Conservation (phyloP, 2,888 invertebrate genomes). For the Epirrhoe tristata region DNA sequence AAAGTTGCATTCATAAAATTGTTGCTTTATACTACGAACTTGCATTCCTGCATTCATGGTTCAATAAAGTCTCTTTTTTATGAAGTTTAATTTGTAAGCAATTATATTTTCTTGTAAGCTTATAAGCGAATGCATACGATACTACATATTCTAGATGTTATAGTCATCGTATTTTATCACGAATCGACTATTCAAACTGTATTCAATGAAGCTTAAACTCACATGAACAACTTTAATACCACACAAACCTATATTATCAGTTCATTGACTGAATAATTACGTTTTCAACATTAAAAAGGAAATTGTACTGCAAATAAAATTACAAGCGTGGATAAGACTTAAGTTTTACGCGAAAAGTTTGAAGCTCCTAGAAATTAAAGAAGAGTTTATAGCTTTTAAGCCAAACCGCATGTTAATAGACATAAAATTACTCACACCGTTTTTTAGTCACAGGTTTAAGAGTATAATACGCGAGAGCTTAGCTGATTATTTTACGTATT, state of each 20-base stretch:
- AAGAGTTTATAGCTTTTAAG: too few relatives aligned
- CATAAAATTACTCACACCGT: too few relatives aligned
- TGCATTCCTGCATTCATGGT: not conserved
- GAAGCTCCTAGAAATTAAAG: too few relatives aligned
- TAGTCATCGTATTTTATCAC: not conserved
- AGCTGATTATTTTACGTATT: too few relatives aligned
- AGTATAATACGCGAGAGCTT: too few relatives aligned
- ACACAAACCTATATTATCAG: not conserved
- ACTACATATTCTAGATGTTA: not conserved
- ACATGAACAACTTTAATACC: not conserved
- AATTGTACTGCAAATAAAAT: too few relatives aligned
- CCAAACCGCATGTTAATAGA: too few relatives aligned
- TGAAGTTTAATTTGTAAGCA: not conserved
- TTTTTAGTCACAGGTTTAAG: too few relatives aligned
- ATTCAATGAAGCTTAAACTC: not conserved
- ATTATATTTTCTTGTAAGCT: not conserved
- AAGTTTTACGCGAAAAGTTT: too few relatives aligned
- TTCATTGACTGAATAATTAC: too few relatives aligned
- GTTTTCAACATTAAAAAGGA: too few relatives aligned
- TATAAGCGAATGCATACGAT: not conserved
- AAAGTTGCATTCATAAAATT: not conserved
- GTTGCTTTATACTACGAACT: not conserved
- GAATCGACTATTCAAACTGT: not conserved
- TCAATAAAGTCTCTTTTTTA: slow-evolving; percentile 24
- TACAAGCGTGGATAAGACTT: too few relatives aligned